These are phyloP conservation scores for Athene noctua DNA, from an alignment of 2,113 vertebrate species.

Conservation along the genomic window DNA sequence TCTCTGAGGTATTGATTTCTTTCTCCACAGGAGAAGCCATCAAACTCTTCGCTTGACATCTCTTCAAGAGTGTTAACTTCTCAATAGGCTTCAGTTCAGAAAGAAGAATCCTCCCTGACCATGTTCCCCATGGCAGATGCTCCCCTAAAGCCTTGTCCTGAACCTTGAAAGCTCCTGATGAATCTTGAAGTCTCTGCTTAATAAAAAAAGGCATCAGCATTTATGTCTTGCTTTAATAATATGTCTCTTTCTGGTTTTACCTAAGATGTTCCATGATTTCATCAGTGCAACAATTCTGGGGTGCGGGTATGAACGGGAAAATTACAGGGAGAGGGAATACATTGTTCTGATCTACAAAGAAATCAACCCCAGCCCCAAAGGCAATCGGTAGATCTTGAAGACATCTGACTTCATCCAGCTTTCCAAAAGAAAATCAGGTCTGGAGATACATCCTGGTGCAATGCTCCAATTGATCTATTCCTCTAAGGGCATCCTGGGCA, in stretches of 20 bases:
- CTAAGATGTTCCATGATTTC: background rate
- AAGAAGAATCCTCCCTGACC: background rate
- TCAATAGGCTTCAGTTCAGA: background rate
- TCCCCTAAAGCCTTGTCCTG: background rate
- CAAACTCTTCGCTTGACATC: background rate
- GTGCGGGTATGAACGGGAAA: background rate
- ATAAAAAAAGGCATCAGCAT: background rate
- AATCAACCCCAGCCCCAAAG: background rate
- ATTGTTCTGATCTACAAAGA: background rate
- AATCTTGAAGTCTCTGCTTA: background rate
- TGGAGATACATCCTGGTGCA: background rate
- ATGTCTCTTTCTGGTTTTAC: background rate
- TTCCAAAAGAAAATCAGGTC: background rate
- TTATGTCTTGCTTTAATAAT: background rate
- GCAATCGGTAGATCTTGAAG: background rate
- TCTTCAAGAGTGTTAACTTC: background rate
- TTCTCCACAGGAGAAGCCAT: background rate
- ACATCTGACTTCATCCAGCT: background rate
- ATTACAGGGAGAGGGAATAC: background rate
- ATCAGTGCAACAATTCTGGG: background rate
- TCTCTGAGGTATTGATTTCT: background rate
- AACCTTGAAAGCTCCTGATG: background rate
- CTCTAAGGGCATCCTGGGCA: background rate
- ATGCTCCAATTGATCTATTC: accelerated
- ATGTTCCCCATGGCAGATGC: background rate